Base-by-base conservation (phyloP, 2,113 vertebrate genomes). In the Uropsilus gracilis region DNA sequence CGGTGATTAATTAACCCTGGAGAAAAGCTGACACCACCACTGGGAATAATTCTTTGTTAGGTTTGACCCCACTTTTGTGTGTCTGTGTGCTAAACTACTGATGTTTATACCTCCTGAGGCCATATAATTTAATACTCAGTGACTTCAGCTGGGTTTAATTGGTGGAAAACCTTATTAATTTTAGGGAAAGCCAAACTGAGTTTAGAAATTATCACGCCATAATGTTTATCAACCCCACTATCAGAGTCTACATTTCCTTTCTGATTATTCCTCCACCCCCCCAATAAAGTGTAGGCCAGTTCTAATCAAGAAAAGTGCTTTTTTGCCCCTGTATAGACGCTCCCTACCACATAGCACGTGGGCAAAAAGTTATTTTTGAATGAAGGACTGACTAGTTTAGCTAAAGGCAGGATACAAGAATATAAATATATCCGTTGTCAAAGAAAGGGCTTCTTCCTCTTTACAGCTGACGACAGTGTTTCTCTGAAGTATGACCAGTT, bases 1-100 rank as follows among this genome's bases (percentile, higher is more conserved):
- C 72, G 53, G 39, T 95, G 93, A 95, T 94, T 96, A 96, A 93
- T 95, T 95, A 89, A 96, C 73, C 68, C 93, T 91, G 78, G 50
- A 78, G 39, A 96, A 96, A 96, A 91, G 39, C 50, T 95, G 93
- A 93, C 87, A 76, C 72, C 84, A 68, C 83, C 69, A 34, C 34
- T 77, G 95, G 87, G 90, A 93, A 95, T 95, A 88, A 46, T 72
- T 86, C 75, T 91, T 97, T 96, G 61, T 92, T 93, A 91, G 76
- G 91, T 94, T 95, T 94, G 88, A 50, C 87, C 61, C 16, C 80
- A 34, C 32, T 48, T 89, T 66, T 93, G 83, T 64, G 71, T 55
- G 71, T 71, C 24, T 90, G 76, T 82, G 44, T 66, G 71, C 82
- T 82, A 64, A 96, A 86, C 87, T 97, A 91, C 66, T 93, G 95